phyloP scores from a whole-genome alignment of 2,888 invertebrate genomes.

The Pyrrhia umbra region DNA sequence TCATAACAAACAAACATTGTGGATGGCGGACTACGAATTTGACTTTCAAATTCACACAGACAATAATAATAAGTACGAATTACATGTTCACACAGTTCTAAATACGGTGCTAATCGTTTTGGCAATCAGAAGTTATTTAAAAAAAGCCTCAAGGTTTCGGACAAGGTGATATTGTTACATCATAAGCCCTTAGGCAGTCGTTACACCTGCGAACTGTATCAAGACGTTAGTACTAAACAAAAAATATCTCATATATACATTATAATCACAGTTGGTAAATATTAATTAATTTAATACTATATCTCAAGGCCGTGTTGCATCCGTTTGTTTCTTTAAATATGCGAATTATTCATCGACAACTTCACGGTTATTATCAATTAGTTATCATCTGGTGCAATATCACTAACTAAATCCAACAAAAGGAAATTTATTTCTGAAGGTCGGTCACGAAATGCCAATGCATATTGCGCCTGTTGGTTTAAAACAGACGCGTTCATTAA shows the following conservation, averaged over 20 bases:
- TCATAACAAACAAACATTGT: conserved; percentile 57
- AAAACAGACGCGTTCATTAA: not conserved
- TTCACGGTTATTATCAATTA: conserved; percentile 28
- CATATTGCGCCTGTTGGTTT: no score
- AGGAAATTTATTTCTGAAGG: conserved; percentile 21
- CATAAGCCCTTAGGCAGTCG: conserved; percentile 52
- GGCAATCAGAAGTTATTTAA: conserved; percentile 69
- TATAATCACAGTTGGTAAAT: conserved; percentile 31
- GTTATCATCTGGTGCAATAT: conserved; percentile 40
- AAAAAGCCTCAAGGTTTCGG: conserved; percentile 70
- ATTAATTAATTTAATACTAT: conserved; percentile 15
- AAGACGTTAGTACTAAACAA: conserved; percentile 22
- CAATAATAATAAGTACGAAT: conserved; percentile 65
- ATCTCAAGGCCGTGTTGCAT: conserved; percentile 34
- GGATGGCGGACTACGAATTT: conserved; percentile 52
- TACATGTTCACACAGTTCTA: conserved; percentile 71
- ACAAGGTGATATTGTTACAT: conserved; percentile 67
- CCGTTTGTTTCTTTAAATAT: conserved; percentile 17
- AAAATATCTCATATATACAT: conserved; percentile 41
- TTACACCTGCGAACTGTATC: conserved; percentile 38
- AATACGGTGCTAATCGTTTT: conserved; percentile 70
- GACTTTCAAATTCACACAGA: conserved; percentile 63
- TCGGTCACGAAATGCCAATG: conserved; percentile 6
- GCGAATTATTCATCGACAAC: conserved; percentile 24
- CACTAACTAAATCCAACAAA: not conserved